Base-by-base conservation (phyloP, 2,888 invertebrate genomes). In the Alsophila aescularia region DNA sequence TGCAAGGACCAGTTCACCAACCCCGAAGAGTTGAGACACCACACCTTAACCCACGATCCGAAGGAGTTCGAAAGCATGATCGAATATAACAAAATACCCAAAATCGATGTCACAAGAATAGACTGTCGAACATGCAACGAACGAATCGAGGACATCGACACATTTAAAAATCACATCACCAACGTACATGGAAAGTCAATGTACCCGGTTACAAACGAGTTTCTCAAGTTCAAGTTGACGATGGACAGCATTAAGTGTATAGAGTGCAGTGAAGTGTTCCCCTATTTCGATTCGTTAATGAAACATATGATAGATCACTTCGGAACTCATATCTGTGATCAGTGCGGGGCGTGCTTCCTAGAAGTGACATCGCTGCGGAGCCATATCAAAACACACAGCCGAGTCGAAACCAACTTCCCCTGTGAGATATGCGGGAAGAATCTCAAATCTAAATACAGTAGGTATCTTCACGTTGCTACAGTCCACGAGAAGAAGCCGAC, bases 341-440 rank as follows among this genome's bases (percentile, higher is more conserved):
- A 85, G 0, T 90, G 90, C 54, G 87, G 90, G 0, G 92, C 90
- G 0, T 85, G 89, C 39, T 93, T 92, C 43, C 84, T 92, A 8
- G 90, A 92, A 43, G 83, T 85, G 2, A 70, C 88, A 0, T 92
- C 92, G 70, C 60, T 93, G 15, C 32, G 10, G 50, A 81, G 1
- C 67, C 87, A 13, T 90, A 93, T 64, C 76, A 85, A 84, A 12
- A 78, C 82, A 0, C 90, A 90, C 37, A 78, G 75, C 16, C 70
- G 72, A 6, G 73, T 87, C 0, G 92, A 91, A 2, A 89, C 90
- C 12, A 88, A 70, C 0, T 86, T 84, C 65, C 82, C 85, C 0
- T 94, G 94, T 58, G 83, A 87, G 0, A 83, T 89, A 0, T 93
- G 92, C 42, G 90, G 87, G 0, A 91, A 91, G 53, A 73, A 66